phyloP scores from a whole-genome alignment of 1,140 invertebrate genomes.

The Micrasema minimum region DNA sequence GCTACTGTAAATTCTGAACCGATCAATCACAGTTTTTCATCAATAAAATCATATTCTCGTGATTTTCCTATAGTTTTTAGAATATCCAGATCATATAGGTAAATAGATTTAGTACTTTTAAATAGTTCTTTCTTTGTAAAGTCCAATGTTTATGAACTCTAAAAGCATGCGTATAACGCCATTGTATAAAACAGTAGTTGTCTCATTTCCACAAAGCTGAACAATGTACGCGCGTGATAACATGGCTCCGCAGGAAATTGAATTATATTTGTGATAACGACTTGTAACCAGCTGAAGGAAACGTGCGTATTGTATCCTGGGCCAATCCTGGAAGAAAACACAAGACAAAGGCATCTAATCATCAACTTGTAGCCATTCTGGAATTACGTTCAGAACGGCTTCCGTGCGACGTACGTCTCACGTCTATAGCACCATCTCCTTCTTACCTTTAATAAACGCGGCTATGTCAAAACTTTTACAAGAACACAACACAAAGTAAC shows the following conservation, averaged over 20 bases:
- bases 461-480: constrained; percentile 50
- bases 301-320: background rate
- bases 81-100: no score
- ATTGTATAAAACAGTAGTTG: constrained; percentile 21
- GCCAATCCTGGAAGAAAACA: constrained; percentile 33
- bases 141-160: background rate
- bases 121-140: background rate
- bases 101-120: no score
- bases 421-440: constrained; percentile 28
- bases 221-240: constrained; percentile 3
- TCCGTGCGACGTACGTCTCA: constrained; percentile 40
- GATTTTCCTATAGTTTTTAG: no score
- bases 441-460: constrained; percentile 41
- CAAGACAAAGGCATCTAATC: constrained; percentile 31
- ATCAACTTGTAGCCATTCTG: constrained; percentile 33
- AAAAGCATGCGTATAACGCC: constrained; percentile 2
- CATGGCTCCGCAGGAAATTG: constrained; percentile 3
- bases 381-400: constrained; percentile 45
- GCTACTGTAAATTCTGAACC: no score
- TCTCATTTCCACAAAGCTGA: constrained; percentile 25
- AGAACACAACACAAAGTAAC: constrained; percentile 36
- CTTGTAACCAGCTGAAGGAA: background rate
- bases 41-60: no score
- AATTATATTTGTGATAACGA: constrained; percentile 18
- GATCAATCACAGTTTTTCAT: no score